Conservation (phyloP, 2,113 vertebrate species). For the Sceloporus tristichus region DNA sequence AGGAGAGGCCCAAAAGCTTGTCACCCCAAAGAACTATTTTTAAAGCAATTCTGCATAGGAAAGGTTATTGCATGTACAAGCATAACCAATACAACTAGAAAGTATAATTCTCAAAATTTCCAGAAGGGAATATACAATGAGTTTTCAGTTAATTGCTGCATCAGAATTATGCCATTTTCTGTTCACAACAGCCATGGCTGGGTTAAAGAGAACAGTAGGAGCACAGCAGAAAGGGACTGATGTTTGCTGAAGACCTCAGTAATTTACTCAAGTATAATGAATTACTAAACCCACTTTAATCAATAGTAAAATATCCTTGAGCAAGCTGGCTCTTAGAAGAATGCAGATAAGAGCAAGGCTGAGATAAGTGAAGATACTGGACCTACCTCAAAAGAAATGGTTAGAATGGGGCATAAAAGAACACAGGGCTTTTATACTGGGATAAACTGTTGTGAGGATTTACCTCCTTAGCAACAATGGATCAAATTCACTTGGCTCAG, state of each 20-base stretch:
- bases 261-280: conserved; percentile 11
- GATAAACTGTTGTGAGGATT: background rate
- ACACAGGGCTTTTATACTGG: background rate
- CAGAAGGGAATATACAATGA: background rate
- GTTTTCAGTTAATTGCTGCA: background rate
- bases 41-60: too few species aligned
- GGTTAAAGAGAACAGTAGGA: background rate
- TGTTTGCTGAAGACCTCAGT: conserved; percentile 9
- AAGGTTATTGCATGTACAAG: too few species aligned
- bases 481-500: background rate
- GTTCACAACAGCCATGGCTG: background rate
- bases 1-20: too few species aligned
- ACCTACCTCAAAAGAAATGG: background rate
- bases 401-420: background rate
- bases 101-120: background rate
- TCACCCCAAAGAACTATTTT: too few species aligned
- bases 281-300: conserved; percentile 7
- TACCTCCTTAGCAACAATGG: background rate
- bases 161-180: background rate
- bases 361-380: conserved; percentile 10
- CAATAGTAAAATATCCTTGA: conserved; percentile 9
- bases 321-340: background rate
- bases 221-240: background rate
- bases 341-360: conserved; percentile 25
- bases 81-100: background rate